Evolutionary conservation across 2,888 invertebrate species (phyloP), one percentile per base, ranked within the genome.

Genomic region (Nephrotoma guestfalica): DNA sequence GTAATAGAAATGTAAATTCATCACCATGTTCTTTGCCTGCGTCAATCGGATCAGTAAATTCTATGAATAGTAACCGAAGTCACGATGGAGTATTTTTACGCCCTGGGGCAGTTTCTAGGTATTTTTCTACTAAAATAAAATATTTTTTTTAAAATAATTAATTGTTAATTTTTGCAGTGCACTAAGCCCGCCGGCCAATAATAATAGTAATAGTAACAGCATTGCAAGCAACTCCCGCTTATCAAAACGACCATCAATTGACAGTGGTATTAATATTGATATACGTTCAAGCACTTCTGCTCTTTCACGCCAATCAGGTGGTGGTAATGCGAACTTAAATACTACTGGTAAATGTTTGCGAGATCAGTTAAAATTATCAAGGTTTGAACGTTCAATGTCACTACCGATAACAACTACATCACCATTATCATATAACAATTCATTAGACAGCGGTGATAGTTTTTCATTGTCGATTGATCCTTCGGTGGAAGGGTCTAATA

Each of bases 231-330:
- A 71, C 30, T 89, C 90, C 86, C 90, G 92, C 83, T 92, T 95
- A 85, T 94, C 95, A 43, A 96, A 96, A 89, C 92, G 96, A 86
- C 95, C 96, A 0, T 96, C 96, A 0, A 94, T 96, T 71, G 96
- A 96, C 89, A 96, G 96, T 89, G 96, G 96, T 11, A 96, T 96
- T 88, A 95, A 96, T 88, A 94, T 96, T 93, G 94, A 92, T 90
- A 91, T 94, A 91, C 88, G 93, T 89, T 88, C 89, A 6, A 71
- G 71, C 9, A 57, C 71, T 15, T 42, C 71, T 15, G 87, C 88
- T 87, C 30, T 43, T 9, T 86, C 86, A 4, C 71, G 30, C 30
- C 71, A 71, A 71, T 57, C 15, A 6, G 71, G 18, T 71, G 71
- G 30, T 30, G 71, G 71, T 4, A 71, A 71, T 71, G 71, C 30